Evolutionary conservation across 2,113 vertebrate genomes (phyloP), one percentile per base, ranked within the genome.

Genomic region (Tylochromis polylepis): DNA sequence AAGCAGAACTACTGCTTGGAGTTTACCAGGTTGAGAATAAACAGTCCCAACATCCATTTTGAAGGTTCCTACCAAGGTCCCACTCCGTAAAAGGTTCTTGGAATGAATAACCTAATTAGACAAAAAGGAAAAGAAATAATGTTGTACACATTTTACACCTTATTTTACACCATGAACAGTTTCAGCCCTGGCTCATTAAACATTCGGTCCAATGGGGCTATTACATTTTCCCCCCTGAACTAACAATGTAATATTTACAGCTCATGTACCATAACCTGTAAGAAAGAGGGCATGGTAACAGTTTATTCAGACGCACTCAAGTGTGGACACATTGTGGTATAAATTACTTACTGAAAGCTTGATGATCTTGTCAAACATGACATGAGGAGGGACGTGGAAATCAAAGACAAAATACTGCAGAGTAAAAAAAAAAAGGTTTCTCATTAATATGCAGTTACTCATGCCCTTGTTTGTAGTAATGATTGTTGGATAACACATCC

Each of bases 291-390:
- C 4, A 58, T 27, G 14, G 15, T 79, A 18, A 46, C n/a, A 22
- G 29, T 36, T 38, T 79, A 55, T 43, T 57, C 16, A 51, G n/a
- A 38, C 6, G 9, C 14, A 57, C 5, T 79, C 29, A 31, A 38
- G 18, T 34, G 24, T 38, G 46, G 4, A 22, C 2, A 8, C 34
- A n/a, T 29, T 11, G 9, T 20, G 18, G 9, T 41, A 31, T 1
- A 3, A 3, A 56, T 24, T 81, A 97, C 98, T 99, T 92, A 99
- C 99, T 0, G 99, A 99, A 59, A 99, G 93, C 93, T 98, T 99
- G 96, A 99, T 97, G 94, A 99, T 98, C 95, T 99, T 99, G 96
- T 99, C 99, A 1, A 99, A 99, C 98, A 99, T 98, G 92, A 99
- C 97, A 0, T 99, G 97, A 0, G 98, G 98, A 81, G 98, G 96